A percentile compares a stretch with the other conserved stretches of the same genome.
Conservation (phyloP, 2,888 invertebrate species). For the Drosophila prolongata region DNA sequence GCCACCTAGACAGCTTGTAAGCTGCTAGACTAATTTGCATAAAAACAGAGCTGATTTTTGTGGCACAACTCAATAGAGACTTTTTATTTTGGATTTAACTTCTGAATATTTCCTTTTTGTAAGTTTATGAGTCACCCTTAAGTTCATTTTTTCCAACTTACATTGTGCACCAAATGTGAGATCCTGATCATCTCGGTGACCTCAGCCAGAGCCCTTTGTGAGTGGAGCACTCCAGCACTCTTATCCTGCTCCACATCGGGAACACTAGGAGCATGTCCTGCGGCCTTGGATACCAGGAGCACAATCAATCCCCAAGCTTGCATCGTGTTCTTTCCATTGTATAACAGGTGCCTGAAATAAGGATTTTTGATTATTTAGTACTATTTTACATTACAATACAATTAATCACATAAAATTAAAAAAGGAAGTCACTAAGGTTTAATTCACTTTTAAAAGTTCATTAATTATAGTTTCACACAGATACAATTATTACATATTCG, state of each 20-base stretch:
- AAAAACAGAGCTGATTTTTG: not conserved
- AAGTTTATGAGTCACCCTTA: not conserved
- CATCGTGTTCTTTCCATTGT: slow-evolving; percentile 96
- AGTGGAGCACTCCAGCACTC: slow-evolving; percentile 93
- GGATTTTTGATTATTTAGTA: not conserved
- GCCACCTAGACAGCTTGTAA: not conserved
- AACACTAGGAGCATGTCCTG: slow-evolving; percentile 92
- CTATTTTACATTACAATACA: too few relatives aligned
- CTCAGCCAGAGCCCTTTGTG: slow-evolving; percentile 95
- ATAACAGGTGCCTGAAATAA: slow-evolving; percentile 90
- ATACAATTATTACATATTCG: too few relatives aligned
- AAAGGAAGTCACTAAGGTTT: too few relatives aligned
- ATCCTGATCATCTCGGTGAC: slow-evolving; percentile 99
- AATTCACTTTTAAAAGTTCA: too few relatives aligned
- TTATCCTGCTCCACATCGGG: slow-evolving; percentile 94
- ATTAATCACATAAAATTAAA: too few relatives aligned
- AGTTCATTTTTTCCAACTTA: slow-evolving; percentile 46
- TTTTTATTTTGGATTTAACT: not conserved
- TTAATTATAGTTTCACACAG: too few relatives aligned
- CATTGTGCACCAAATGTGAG: slow-evolving; percentile 95
- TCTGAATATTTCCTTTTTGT: not conserved
- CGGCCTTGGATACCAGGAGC: slow-evolving; percentile 95
- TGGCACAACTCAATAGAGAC: too few relatives aligned
- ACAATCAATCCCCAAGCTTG: slow-evolving; percentile 98
- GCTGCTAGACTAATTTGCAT: slow-evolving; percentile 2